Base-by-base conservation (phyloP, 2,797 vertebrate genomes). In the Pelobates cultripes region DNA sequence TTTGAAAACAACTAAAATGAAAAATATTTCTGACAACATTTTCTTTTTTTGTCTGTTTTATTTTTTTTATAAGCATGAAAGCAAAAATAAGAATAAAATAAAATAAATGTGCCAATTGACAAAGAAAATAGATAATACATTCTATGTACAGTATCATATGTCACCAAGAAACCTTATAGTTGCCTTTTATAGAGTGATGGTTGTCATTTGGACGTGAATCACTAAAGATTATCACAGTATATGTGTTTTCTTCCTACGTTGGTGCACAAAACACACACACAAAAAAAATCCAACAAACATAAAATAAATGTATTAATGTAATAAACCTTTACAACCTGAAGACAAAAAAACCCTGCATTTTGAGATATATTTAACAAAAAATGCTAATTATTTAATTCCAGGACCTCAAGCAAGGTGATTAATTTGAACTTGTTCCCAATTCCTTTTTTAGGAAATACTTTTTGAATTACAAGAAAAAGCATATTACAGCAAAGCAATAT, bases 151-250 rank as follows among this genome's bases (percentile, higher is more conserved):
- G 43, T 75, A 66, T 79, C 82, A 75, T 79, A 83, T 76, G 42
- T 84, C 82, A 76, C 70, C 44, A 79, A 76, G 78, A 79, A 75
- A 83, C 81, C 66, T 83, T 71, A 83, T 61, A 80, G 44, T 82
- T 77, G 28, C 43, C 57, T 64, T 84, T 79, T 71, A 84, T 79
- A 79, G 55, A 55, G 77, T 84, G 77, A 77, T 66, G 66, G 53
- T 72, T 80, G 72, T 80, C 60, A 79, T 80, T 43, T 76, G 73
- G 93, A 95, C 90, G 95, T 95, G 94, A 96, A 96, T 93, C 95
- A 95, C 93, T 93, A 93, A 93, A 93, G 95, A 95, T 94, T 93
- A 95, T 96, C 97, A 98, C 96, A 95, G 93, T 94, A 92, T 93
- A 95, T 96, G 96, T 92, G 93, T 92, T 92, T 94, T 64, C 92